Base-by-base conservation (phyloP, 2,797 vertebrate species). In the Syncerus caffer region DNA sequence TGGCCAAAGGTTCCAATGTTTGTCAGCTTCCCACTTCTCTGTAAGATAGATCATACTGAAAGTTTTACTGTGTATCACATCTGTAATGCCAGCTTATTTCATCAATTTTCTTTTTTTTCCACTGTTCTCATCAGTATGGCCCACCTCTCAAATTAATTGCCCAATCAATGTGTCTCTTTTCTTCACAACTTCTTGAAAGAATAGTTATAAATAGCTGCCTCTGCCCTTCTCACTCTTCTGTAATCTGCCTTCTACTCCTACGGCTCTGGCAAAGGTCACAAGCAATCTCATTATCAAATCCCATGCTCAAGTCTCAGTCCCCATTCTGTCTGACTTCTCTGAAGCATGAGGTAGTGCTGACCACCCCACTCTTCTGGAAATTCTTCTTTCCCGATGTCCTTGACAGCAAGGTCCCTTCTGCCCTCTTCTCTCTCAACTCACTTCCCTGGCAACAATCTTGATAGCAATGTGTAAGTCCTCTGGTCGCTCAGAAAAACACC, bases 91-190 rank as follows among this genome's bases (percentile, higher is more conserved):
- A 93, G 82, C 62, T 64, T 74, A 57, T 25, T 95, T 89, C 57
- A 89, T 67, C n/a, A 58, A 47, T 45, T 95, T 84, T 96, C 42
- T 85, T 82, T 92, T 58, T 85, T 92, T 96, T 79, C 67, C 67
- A 87, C 25, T 60, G 50, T 55, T 21, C 53, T 82, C 80, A 60
- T 82, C 80, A 60, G n/a, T 60, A 83, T 6, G 79, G 34, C 31
- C 57, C 17, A 67, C 57, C 29, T 85, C 38, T 95, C 57, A 94
- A 93, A 96, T n/a, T 85, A 95, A 89, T 1, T 94, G 80, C 74
- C 64, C 57, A 93, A 78, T 7, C 51, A 84, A 62, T 12, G 38
- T 25, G 2, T 85, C 57, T 93, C 51, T 90, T 67, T 88, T 74
- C 71, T 55, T 95, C 57, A 89, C 45, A 96, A 80, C 34, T 58